Evolutionary conservation across 2,797 vertebrate species (phyloP).

Genomic region (Rhodeus uyekii): DNA sequence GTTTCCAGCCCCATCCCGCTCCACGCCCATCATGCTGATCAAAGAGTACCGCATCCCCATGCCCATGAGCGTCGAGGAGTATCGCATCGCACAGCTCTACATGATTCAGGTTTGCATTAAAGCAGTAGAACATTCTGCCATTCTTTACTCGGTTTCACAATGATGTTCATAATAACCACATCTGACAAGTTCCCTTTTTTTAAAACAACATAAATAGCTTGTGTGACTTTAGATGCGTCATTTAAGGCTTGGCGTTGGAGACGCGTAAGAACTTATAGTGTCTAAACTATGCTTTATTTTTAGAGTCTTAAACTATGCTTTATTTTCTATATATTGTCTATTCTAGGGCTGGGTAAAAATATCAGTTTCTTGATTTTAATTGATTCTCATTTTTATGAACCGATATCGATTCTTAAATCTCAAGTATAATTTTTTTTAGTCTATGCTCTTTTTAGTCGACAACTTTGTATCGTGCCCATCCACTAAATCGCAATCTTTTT

Average conservation of each 20-base stretch:
- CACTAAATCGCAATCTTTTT: background rate
- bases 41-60: slow-evolving; percentile 86
- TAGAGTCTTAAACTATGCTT: background rate
- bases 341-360: background rate
- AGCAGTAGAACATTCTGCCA: background rate
- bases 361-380: background rate
- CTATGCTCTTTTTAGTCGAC: background rate
- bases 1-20: slow-evolving; percentile 32
- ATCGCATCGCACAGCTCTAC: slow-evolving; percentile 98
- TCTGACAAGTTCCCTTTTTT: background rate
- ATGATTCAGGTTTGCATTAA: slow-evolving; percentile 87
- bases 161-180: background rate
- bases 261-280: background rate
- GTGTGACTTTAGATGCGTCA: no score
- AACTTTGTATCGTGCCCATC: background rate
- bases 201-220: no score
- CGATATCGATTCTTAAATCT: background rate
- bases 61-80: slow-evolving; percentile 96
- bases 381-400: background rate
- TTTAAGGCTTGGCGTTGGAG: no score
- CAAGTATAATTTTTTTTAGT: background rate
- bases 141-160: background rate
- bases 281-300: background rate
- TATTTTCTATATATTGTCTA: no score
- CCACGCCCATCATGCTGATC: slow-evolving; percentile 85